These are phyloP conservation scores for Boloria selene DNA, from an alignment of 2,888 invertebrate species.

Conservation along the genomic window DNA sequence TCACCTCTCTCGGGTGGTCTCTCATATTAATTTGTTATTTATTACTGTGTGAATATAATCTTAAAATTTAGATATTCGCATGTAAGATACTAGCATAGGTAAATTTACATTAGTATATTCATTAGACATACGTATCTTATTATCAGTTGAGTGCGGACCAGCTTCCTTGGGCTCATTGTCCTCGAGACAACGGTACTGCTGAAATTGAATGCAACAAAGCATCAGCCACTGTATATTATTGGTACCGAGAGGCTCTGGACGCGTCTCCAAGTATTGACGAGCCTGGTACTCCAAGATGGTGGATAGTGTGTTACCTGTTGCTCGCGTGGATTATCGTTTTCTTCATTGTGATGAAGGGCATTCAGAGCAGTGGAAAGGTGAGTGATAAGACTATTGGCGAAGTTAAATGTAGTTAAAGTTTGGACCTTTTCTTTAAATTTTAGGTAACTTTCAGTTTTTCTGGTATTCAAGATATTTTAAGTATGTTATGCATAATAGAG, in stretches of 20 bases:
- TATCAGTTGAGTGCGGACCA: slow-evolving; percentile 84
- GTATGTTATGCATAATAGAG: no score
- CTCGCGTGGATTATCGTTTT: slow-evolving; percentile 96
- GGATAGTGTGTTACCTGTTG: slow-evolving; percentile 94
- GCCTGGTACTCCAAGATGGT: slow-evolving; percentile 93
- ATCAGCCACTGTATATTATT: slow-evolving; percentile 95
- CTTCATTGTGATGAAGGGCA: slow-evolving; percentile 97
- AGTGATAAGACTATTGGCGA: slow-evolving; percentile 19
- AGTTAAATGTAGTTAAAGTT: no score
- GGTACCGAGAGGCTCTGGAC: slow-evolving; percentile 95
- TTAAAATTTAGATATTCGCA: no score
- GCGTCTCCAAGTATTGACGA: slow-evolving; percentile 93
- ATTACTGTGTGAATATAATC: no score
- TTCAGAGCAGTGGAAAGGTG: slow-evolving; percentile 97
- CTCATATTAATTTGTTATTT: no score
- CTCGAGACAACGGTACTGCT: slow-evolving; percentile 85
- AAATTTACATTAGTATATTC: no score
- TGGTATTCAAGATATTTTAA: no score
- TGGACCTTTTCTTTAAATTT: no score
- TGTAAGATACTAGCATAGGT: no score
- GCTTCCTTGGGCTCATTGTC: slow-evolving; percentile 93
- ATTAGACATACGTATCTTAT: background rate
- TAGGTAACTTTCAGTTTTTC: no score
- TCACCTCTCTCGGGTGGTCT: no score
- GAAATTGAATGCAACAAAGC: slow-evolving; percentile 90